Evolutionary conservation across 2,113 vertebrate species (phyloP), one percentile per base, ranked within the genome.

Genomic region (Mastomys natalensis): DNA sequence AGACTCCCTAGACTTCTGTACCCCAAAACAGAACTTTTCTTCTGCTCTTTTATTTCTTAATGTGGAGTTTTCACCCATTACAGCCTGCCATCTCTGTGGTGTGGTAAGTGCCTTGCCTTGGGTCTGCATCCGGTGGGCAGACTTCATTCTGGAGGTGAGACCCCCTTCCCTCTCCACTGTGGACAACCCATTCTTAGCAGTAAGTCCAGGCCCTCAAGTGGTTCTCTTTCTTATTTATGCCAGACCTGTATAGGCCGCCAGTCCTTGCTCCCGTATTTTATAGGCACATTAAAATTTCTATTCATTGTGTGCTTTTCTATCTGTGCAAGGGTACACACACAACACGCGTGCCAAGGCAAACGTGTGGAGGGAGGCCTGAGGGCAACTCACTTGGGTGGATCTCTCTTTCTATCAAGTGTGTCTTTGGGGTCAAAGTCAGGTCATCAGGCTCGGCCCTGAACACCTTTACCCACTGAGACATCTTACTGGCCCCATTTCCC

Each of bases 91-190:
- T 19, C 17, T 6, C n/a, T 40, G 37, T 51, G 37, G 53, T 1
- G 0, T 0, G 8, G 58, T 31, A 60, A 40, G 29, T 34, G 48
- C 31, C 21, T 8, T 0, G n/a, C 21, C 12, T 16, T 2, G n/a
- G 4, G 34, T 31, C 60, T 7, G 13, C 3, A 84, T 17, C 24
- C 26, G 17, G 81, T 29, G 26, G 58, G 15, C 1, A 0, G 17
- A 31, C n/a, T 26, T 37, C 24, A 11, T 43, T 62, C n/a, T 62
- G 80, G 58, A n/a, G 40, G 81, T 43, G 24, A 29, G 24, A 43
- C 24, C 1, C 1, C 1, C 0, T 17, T 17, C 4, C 13, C 29
- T 6, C 11, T 21, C 58, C 3, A 1, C 26, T 58, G 5, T 0
- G 8, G 13, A 26, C 80, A 0, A 5, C 9, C 9, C 10, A 15